These are phyloP conservation scores for Tenthredo mesomela DNA, from an alignment of 2,888 invertebrate species.

Conservation along the genomic window DNA sequence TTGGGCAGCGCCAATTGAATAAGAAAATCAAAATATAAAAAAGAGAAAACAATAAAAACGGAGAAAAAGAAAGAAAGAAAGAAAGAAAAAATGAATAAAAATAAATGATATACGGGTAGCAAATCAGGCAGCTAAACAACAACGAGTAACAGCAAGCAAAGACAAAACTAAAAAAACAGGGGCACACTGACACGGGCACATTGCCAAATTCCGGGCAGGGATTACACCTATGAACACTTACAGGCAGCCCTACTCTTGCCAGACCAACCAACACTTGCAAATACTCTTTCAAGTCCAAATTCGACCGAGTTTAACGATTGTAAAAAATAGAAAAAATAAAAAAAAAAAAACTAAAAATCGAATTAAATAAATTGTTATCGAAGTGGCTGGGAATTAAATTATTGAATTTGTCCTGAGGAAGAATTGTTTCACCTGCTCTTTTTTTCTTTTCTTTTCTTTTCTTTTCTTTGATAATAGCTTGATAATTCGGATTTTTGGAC, in stretches of 20 bases:
- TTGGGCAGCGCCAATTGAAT: neutral
- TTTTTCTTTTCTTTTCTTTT: neutral
- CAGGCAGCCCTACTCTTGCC: conserved; percentile 73
- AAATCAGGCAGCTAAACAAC: conserved; percentile 53
- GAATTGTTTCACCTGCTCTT: neutral
- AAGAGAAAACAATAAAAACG: conserved; percentile 63
- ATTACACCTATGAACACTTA: conserved; percentile 74
- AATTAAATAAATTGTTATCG: neutral
- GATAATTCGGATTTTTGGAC: conserved; percentile 54
- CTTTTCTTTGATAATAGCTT: neutral
- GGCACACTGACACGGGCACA: conserved; percentile 70
- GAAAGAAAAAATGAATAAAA: conserved; percentile 55
- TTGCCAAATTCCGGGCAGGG: conserved; percentile 70
- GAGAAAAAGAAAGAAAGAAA: neutral
- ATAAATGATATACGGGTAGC: conserved; percentile 56
- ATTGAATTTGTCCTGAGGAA: neutral
- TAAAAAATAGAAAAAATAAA: neutral
- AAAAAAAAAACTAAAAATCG: neutral
- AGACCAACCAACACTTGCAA: conserved; percentile 67
- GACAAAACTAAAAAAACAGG: conserved; percentile 57
- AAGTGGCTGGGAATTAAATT: neutral
- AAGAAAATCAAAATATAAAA: conserved; percentile 17
- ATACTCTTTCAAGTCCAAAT: conserved; percentile 62
- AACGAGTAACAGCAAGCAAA: conserved; percentile 49
- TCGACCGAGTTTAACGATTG: neutral